Base-by-base conservation (phyloP, 2,113 vertebrate species). In the Plecotus auritus region DNA sequence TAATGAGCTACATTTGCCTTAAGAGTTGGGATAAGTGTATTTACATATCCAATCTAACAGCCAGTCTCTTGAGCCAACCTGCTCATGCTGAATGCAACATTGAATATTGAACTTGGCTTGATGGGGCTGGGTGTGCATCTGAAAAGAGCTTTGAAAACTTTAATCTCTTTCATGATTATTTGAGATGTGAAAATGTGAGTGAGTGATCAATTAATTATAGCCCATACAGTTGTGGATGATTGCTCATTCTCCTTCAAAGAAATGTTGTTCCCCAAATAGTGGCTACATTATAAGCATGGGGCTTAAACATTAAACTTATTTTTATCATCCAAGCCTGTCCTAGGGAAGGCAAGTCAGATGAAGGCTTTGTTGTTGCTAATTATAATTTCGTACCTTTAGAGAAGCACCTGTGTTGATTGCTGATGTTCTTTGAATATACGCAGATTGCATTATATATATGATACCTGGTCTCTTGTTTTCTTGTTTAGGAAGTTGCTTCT, bases 371-470 rank as follows among this genome's bases (percentile, higher is more conserved):
- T 88, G 73, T 16, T 85, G 45, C 90, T 91, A 67, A 93, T 95
- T 88, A 59, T 83, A 10, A n/a, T 88, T 94, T 93, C 16, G 18
- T 88, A 72, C 88, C 88, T 96, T 94, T 35, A 56, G 61, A 83
- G 92, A 66, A 37, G 45, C 94, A 95, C 94, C 95, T 95, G 96
- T 80, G 93, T 47, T 70, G 95, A 90, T 74, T 70, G 88, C 76
- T 11, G 7, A 54, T 30, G 7, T 78, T 91, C 59, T 61, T 64
- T 78, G 81, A 93, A 86, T 88, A 80, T 13, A 61, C 28, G 69
- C 35, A 93, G 82, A 94, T 93, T 88, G 64, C 90, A 49, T 92
- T 94, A 35, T 30, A 61, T 81, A 30, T 22, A 9, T 12, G 20
- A 9, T 23, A 6, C 84, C 35, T 30, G 83, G 30, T 26, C 61